A percentile compares a stretch with the other conserved stretches of the same genome.
These are phyloP conservation scores for Melipona bicolor DNA, from an alignment of 2,888 invertebrate species.

Conservation along the genomic window DNA sequence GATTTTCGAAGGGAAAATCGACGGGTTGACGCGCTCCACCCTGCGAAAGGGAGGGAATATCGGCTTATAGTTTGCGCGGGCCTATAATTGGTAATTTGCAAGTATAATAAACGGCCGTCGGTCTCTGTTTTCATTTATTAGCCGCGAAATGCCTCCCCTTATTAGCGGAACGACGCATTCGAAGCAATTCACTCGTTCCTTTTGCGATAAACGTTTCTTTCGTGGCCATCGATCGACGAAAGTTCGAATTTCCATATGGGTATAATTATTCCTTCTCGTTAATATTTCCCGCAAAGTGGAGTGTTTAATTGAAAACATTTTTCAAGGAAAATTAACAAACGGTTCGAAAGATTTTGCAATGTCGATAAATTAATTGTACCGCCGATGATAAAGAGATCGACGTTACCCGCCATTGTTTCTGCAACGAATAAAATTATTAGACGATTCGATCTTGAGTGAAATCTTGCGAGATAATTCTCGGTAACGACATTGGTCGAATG, in stretches of 20 bases:
- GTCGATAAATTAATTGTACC: background rate
- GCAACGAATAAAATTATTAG: background rate
- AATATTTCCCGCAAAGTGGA: too few species aligned
- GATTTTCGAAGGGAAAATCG: conserved; percentile 48
- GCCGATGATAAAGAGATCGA: background rate
- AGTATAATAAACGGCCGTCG: conserved; percentile 75
- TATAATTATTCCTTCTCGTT: background rate
- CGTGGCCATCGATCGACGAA: background rate
- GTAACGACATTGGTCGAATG: background rate
- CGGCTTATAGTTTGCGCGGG: conserved; percentile 47
- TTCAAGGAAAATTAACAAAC: background rate
- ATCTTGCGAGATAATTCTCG: conserved; percentile 7
- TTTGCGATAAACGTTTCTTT: conserved; percentile 41
- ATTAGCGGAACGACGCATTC: conserved; percentile 77
- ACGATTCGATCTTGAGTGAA: background rate
- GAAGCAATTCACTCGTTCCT: conserved; percentile 55
- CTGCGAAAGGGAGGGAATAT: conserved; percentile 39
- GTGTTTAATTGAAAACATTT: background rate
- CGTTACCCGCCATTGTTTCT: conserved; percentile 2
- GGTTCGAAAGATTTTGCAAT: background rate
- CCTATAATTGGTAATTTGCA: conserved; percentile 80
- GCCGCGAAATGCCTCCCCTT: conserved; percentile 77
- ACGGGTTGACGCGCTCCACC: conserved; percentile 1
- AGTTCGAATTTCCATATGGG: too few species aligned
- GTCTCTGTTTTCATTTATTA: conserved; percentile 79